Evolutionary conservation across 1,140 invertebrate genomes (phyloP).

Genomic region (Phymastichus coffea): DNA sequence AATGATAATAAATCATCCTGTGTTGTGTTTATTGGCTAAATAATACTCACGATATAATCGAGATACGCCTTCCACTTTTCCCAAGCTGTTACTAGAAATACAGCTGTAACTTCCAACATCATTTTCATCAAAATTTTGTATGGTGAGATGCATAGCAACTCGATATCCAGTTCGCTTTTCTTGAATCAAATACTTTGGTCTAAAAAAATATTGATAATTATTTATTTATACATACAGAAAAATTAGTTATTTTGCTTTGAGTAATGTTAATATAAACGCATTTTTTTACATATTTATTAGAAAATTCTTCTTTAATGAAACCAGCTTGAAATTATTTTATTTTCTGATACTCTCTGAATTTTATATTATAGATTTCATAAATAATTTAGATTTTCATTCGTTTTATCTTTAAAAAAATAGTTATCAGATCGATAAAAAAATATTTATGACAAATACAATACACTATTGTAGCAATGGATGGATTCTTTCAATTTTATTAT

Average conservation of each 20-base stretch:
- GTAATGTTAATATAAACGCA: not conserved
- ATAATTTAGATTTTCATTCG: too few species aligned
- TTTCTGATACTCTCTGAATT: too few species aligned
- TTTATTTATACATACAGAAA: not conserved
- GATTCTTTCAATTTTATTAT: too few species aligned
- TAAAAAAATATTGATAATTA: constrained; percentile 58
- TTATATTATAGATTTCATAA: too few species aligned
- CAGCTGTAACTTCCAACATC: constrained; percentile 90
- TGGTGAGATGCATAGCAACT: constrained; percentile 80
- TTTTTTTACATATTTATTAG: not conserved
- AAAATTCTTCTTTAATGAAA: not conserved
- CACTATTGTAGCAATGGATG: too few species aligned
- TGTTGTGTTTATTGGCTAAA: too few species aligned
- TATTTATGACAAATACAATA: too few species aligned
- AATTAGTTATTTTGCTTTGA: not conserved
- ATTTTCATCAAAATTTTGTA: constrained; percentile 72
- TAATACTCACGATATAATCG: constrained; percentile 81
- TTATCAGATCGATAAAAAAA: too few species aligned
- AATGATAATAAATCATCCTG: too few species aligned
- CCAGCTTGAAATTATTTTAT: too few species aligned
- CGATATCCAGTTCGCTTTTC: constrained; percentile 79
- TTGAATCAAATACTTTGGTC: constrained; percentile 78
- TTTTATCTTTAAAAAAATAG: too few species aligned
- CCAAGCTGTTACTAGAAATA: constrained; percentile 86
- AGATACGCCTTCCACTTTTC: constrained; percentile 80